Base-by-base conservation (phyloP, 2,888 invertebrate species). In the Conchocele bisecta region DNA sequence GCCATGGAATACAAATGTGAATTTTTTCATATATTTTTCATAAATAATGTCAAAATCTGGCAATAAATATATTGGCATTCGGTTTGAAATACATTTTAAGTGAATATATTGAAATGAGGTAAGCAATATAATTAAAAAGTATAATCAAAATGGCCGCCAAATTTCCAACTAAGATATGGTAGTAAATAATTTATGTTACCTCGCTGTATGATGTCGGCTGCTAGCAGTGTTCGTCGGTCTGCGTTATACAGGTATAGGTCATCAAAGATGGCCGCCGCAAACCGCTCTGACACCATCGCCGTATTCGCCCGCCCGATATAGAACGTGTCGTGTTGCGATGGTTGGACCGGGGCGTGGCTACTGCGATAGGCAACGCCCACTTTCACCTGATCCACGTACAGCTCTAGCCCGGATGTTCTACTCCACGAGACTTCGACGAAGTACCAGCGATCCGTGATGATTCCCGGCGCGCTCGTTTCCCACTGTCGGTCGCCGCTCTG, bases 381-480 rank as follows among this genome's bases (percentile, higher is more conserved):
- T 28, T 81, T 50, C 20, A 78, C 68, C 20, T 82, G 83, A 73
- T 91, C 79, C 2, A 87, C 64, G 63, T 80, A 90, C 68, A 91
- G 67, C 11, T 72, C 54, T 7, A 89, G 63, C 4, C 90, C 84
- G 17, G 61, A 66, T 20, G 74, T 63, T 7, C 35, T 59, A 26
- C 64, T 61, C 88, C 89, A 91, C 4, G 89, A 85, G 28, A 89
- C 56, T 75, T 91, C 91, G 17, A 90, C 59, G 73, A 86, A 91
- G 70, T 89, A 87, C 90, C 90, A 91, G 22, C 33, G 60, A 15
- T 82, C 84, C 1, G 74, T 58, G 39, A 79, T 33, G 11, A 86
- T 56, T 13, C 76, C 80, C 28, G 77, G 67, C 41, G 60, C 59
- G 37, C 72, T 74, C 20, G 78, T 71, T 17, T 60, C 44, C 79